Evolutionary conservation across 2,113 vertebrate genomes (phyloP).

Genomic region (Phaethornis superciliosus): DNA sequence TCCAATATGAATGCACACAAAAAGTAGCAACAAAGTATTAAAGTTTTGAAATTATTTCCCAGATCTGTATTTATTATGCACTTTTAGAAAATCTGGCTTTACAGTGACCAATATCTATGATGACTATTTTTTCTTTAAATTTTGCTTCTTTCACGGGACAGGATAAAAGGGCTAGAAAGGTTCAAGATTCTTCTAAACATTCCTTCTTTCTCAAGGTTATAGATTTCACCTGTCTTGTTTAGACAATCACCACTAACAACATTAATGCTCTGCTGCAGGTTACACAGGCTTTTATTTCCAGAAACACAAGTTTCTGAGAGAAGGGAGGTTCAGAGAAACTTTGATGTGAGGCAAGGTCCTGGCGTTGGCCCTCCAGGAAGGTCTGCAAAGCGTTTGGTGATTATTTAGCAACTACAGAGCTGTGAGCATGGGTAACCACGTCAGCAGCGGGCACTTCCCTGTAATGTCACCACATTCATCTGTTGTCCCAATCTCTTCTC

Average conservation of each 20-base stretch:
- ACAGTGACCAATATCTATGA: background rate
- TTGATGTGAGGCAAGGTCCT: background rate
- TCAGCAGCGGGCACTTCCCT: background rate
- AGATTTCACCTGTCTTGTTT: background rate
- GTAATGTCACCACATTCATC: accelerated
- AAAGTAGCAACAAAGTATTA: background rate
- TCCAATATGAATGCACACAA: background rate
- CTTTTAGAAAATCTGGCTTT: background rate
- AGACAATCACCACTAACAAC: background rate
- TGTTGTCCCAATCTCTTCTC: background rate
- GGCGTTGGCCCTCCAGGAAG: background rate
- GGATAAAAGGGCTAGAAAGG: background rate
- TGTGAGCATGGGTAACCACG: background rate
- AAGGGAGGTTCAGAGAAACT: accelerated
- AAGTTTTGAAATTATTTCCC: background rate
- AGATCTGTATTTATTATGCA: background rate
- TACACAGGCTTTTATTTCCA: background rate
- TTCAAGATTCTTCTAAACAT: background rate
- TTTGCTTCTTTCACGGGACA: background rate
- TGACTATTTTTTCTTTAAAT: background rate
- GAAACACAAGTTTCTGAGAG: background rate
- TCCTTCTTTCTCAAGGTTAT: background rate
- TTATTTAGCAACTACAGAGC: accelerated
- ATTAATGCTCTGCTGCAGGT: background rate
- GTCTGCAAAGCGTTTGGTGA: background rate